Conservation (phyloP, 2,888 invertebrate genomes). For the Unio pictorum region DNA sequence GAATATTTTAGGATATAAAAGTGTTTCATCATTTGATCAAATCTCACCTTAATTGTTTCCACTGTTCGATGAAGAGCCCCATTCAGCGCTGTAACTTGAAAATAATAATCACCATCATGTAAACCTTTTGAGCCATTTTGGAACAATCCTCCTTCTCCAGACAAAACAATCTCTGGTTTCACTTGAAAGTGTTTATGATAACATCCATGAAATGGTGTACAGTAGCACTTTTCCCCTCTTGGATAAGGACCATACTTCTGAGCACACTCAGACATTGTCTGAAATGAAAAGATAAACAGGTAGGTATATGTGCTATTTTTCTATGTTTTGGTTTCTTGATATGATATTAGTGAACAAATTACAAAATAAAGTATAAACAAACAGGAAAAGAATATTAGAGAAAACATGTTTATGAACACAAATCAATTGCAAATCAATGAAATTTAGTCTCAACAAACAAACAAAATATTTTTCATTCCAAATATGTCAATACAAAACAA, state of each 20-base stretch:
- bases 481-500: too few species aligned
- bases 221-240: slow-evolving; percentile 17
- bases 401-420: background rate
- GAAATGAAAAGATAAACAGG: background rate
- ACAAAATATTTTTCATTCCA: too few species aligned
- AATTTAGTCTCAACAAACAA: too few species aligned
- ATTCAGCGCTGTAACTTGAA: slow-evolving; percentile 1
- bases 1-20: too few species aligned
- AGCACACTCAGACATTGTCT: slow-evolving; percentile 12
- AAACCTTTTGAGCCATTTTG: background rate
- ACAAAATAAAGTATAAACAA: background rate
- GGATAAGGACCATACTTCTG: slow-evolving; percentile 7
- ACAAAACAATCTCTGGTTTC: background rate
- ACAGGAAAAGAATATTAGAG: background rate
- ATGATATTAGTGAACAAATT: background rate
- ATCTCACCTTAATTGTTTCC: background rate
- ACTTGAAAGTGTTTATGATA: slow-evolving; percentile 3
- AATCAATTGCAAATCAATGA: too few species aligned
- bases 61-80: background rate
- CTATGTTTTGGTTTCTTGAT: background rate
- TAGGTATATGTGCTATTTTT: background rate
- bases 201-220: slow-evolving; percentile 3
- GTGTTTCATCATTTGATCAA: too few species aligned
- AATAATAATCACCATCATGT: background rate
- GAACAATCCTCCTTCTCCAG: background rate